A percentile compares a stretch with the other conserved stretches of the same genome.
Conservation (phyloP, 2,888 invertebrate species). For the Rhyacophila evoluta region DNA sequence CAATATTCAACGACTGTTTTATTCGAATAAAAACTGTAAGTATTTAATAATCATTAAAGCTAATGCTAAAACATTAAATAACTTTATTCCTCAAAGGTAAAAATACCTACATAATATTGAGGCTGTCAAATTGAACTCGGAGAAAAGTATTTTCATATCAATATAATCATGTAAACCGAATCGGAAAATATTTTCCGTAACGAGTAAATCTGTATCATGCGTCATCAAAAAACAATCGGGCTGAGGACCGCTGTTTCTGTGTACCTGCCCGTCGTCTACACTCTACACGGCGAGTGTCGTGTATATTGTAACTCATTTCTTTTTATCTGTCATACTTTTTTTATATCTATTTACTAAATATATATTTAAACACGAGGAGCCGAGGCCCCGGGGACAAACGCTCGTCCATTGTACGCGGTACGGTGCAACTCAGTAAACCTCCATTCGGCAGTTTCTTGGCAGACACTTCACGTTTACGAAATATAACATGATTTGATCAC, state of each 20-base stretch:
- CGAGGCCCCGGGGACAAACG: not conserved
- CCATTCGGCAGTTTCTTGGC: not conserved
- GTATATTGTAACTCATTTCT: not conserved
- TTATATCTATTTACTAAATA: slow-evolving; percentile 12
- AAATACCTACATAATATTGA: too few relatives aligned
- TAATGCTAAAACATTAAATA: too few relatives aligned
- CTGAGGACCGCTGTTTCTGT: not conserved
- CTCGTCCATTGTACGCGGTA: not conserved
- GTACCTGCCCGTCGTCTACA: not conserved
- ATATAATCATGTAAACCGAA: too few relatives aligned
- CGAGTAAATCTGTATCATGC: too few relatives aligned
- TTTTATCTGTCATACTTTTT: slow-evolving; percentile 21
- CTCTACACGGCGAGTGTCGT: not conserved
- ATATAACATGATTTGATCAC: slow-evolving; percentile 4
- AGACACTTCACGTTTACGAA: not conserved
- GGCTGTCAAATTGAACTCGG: too few relatives aligned
- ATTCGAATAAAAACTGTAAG: too few relatives aligned
- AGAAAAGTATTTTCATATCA: too few relatives aligned
- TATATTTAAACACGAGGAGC: slow-evolving; percentile 12
- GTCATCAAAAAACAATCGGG: too few relatives aligned
- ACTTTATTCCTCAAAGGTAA: too few relatives aligned
- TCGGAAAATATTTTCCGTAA: too few relatives aligned
- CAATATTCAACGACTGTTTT: too few relatives aligned
- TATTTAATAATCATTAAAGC: too few relatives aligned
- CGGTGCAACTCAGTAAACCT: not conserved